A percentile compares a stretch with the other conserved stretches of the same genome.
Evolutionary conservation across 2,888 invertebrate genomes (phyloP).

Genomic region (Zygaena filipendulae): DNA sequence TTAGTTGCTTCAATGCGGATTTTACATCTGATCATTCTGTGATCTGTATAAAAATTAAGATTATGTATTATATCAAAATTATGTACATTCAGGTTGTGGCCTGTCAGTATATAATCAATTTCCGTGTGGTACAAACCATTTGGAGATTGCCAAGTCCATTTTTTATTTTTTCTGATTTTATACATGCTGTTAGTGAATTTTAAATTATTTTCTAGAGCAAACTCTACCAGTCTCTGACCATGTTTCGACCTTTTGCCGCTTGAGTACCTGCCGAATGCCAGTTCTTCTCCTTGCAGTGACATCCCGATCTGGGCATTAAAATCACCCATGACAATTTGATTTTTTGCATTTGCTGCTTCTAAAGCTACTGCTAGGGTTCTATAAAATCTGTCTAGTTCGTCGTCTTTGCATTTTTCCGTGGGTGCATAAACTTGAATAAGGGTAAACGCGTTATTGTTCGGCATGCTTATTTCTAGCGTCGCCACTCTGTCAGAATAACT

Average conservation of each 20-base stretch:
- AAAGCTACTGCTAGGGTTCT: slow-evolving; percentile 4
- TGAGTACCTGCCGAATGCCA: too few species aligned
- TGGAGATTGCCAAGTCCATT: slow-evolving; percentile 7
- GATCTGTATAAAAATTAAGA: slow-evolving; percentile 7
- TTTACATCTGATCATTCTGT: slow-evolving; percentile 9
- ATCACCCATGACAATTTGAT: slow-evolving; percentile 10
- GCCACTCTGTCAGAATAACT: slow-evolving; percentile 14
- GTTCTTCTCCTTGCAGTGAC: too few species aligned
- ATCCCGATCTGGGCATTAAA: too few species aligned
- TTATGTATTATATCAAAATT: slow-evolving; percentile 6
- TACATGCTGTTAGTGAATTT: slow-evolving; percentile 4
- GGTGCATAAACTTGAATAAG: slow-evolving; percentile 12
- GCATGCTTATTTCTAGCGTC: slow-evolving; percentile 10
- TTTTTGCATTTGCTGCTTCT: slow-evolving; percentile 5
- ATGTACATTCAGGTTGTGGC: neutral
- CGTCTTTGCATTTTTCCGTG: slow-evolving; percentile 5
- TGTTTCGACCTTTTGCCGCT: slow-evolving; percentile 3
- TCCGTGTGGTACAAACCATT: slow-evolving; percentile 5
- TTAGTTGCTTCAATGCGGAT: slow-evolving; percentile 1
- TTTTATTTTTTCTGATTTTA: slow-evolving; percentile 2
- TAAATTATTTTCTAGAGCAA: slow-evolving; percentile 6
- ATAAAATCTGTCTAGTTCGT: slow-evolving; percentile 10
- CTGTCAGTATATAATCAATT: slow-evolving; percentile 6
- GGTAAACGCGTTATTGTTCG: slow-evolving; percentile 1
- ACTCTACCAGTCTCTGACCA: slow-evolving; percentile 5